Base-by-base conservation (phyloP, 2,888 invertebrate genomes). In the Scaptomyza reducta region DNA sequence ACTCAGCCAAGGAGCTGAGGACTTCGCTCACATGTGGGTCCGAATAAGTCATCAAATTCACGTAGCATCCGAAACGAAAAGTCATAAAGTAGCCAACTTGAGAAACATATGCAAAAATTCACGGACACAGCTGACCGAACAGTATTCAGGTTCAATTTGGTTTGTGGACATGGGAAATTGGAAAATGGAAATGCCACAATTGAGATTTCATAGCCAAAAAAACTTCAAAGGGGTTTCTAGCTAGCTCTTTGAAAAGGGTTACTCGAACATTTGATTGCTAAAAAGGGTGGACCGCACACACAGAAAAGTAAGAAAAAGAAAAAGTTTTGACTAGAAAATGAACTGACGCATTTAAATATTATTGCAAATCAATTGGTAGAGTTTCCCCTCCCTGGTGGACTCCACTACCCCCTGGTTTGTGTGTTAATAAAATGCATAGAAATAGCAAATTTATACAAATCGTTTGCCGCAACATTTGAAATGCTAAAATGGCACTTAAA, bases 401-500 rank as follows among this genome's bases (percentile, higher is more conserved):
- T 6, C 27, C 27, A 29, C n/a, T n/a, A 33, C 33, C 31, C 31
- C 13, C 22, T 7, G 35, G 14, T 33, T 13, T 33, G 31, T 68
- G 76, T 73, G 53, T 61, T 78, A 78, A 87, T 85, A 84, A 86
- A 81, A 87, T 85, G 86, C 88, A 88, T 89, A 89, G 78, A 88
- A 88, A 88, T 89, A 78, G 86, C 87, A 88, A 89, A 86, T 86
- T 86, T 86, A 86, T 86, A 86, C 86, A 88, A 86, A 89, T 89
- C 85, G 85, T 47, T 58, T 10, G 66, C 55, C 70, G 49, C 47
- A 64, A 51, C 77, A 89, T 86, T 86, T 86, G 86, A 86, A 86
- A 89, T 89, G 89, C 89, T 89, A 89, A 86, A 89, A 82, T 74
- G 87, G 72, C 86, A 87, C 89, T 86, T 89, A 83, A 88, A 87